Conservation (phyloP, 2,888 invertebrate species). For the Caenorhabditis sp. region DNA sequence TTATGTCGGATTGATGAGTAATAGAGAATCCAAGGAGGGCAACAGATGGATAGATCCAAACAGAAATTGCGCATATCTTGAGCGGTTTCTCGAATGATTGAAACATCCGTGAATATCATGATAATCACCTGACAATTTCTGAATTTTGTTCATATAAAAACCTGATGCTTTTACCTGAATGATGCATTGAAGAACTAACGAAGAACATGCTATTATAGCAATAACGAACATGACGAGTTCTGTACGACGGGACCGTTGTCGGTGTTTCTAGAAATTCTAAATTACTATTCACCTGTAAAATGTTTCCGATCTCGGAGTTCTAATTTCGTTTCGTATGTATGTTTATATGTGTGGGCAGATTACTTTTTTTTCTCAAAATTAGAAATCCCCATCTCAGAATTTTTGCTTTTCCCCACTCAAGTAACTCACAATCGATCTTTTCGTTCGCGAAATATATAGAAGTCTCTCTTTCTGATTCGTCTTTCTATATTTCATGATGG, state of each 20-base stretch:
- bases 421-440: not conserved
- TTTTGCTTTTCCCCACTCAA: not conserved
- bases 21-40: conserved; percentile 33
- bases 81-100: conserved; percentile 12
- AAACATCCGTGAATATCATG: conserved; percentile 8
- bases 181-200: conserved; percentile 24
- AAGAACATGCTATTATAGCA: conserved; percentile 17
- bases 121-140: conserved; percentile 14
- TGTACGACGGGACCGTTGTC: no score
- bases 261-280: no score
- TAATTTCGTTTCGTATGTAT: conserved; percentile 1
- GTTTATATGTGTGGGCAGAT: not conserved
- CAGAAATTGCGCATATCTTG: conserved; percentile 27
- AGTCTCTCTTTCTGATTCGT: no score
- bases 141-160: no score
- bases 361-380: no score
- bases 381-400: not conserved
- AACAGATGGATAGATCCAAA: conserved; percentile 26
- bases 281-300: no score
- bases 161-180: no score
- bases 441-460: no score
- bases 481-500: conserved; percentile 16
- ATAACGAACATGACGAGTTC: conserved; percentile 25
- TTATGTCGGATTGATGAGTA: not conserved
- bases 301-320: no score